Evolutionary conservation across 2,888 invertebrate genomes (phyloP).

Genomic region (Hydraecia micacea): DNA sequence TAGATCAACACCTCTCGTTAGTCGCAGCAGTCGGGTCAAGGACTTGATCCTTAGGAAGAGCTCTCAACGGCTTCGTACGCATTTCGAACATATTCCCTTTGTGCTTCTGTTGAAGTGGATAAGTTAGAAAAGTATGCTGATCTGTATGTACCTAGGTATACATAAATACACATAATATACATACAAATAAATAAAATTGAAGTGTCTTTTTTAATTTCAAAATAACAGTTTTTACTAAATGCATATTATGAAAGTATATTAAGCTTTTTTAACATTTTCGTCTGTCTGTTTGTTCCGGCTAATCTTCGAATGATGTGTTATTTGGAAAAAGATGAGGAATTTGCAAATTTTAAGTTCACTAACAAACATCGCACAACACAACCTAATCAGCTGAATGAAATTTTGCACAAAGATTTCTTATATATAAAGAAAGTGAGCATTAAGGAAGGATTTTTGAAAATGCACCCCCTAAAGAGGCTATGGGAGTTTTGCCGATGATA

Average conservation of each 20-base stretch:
- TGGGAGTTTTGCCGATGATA: neutral
- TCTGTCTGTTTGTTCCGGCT: too few relatives aligned
- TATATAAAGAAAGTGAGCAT: neutral
- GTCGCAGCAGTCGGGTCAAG: conserved; percentile 46
- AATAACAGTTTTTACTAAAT: too few relatives aligned
- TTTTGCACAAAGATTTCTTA: neutral
- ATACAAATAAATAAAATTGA: too few relatives aligned
- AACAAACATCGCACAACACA: too few relatives aligned
- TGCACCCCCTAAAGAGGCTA: neutral
- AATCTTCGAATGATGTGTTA: too few relatives aligned
- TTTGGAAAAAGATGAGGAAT: too few relatives aligned
- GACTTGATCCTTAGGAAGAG: conserved; percentile 33
- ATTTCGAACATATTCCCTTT: conserved; percentile 5
- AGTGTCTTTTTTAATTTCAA: too few relatives aligned
- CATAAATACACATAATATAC: too few relatives aligned
- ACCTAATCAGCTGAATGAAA: neutral
- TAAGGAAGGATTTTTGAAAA: neutral
- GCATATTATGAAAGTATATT: too few relatives aligned
- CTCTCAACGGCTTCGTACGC: conserved; percentile 12
- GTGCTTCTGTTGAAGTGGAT: conserved; percentile 8
- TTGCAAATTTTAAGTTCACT: too few relatives aligned
- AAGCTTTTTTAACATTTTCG: too few relatives aligned
- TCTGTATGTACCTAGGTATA: neutral
- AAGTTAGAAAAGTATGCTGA: neutral
- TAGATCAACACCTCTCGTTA: conserved; percentile 57